These are phyloP conservation scores for Molossus molossus DNA, from an alignment of 2,797 vertebrate species.

Conservation along the genomic window DNA sequence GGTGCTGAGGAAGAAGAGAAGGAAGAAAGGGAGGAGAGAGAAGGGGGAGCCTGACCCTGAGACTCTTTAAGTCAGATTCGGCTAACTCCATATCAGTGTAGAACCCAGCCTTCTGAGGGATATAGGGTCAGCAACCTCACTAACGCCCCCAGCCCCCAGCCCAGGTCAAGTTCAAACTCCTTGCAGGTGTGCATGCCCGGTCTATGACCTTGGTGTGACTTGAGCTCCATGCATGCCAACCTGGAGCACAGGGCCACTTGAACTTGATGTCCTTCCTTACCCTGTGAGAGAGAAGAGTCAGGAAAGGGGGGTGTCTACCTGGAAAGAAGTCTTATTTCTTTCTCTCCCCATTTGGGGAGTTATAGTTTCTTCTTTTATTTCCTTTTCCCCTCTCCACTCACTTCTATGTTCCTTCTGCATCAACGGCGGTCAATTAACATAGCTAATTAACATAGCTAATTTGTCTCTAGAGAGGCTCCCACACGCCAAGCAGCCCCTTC, in stretches of 20 bases:
- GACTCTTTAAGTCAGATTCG: not conserved
- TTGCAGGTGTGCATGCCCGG: not conserved
- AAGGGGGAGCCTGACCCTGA: not conserved
- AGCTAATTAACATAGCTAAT: not conserved
- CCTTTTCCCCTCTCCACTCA: not conserved
- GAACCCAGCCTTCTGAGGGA: not conserved
- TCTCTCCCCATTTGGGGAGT: not conserved
- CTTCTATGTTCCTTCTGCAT: not conserved
- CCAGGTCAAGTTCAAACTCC: not conserved
- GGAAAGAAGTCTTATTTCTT: not conserved
- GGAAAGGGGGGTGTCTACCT: not conserved
- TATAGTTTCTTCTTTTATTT: not conserved
- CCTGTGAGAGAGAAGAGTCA: not conserved
- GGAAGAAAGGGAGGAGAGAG: not conserved
- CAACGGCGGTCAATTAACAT: not conserved
- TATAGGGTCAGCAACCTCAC: not conserved
- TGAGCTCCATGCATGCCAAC: not conserved
- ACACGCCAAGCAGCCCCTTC: not conserved
- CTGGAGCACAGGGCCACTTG: not conserved
- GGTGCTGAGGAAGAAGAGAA: not conserved
- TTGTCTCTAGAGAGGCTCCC: not conserved
- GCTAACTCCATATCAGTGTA: not conserved
- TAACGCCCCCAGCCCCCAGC: not conserved
- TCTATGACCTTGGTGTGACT: not conserved
- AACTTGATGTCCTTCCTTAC: not conserved